Evolutionary conservation across 2,888 invertebrate genomes (phyloP).

Genomic region (Ormyrus thymus): DNA sequence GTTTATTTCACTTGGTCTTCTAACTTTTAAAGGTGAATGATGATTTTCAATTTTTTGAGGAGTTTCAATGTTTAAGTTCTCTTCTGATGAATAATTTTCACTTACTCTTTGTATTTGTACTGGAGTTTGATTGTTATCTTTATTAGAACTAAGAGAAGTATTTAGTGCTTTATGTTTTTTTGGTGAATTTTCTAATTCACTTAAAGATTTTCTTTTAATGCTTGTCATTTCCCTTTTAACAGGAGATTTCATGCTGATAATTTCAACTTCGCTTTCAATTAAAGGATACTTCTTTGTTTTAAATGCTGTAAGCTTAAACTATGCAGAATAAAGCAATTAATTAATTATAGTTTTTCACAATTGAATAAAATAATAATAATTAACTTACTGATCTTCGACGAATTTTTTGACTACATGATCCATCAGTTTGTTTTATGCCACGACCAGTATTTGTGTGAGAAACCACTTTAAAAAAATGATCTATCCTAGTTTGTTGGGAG

Average conservation of each 20-base stretch:
- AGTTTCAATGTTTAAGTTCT: too few relatives aligned
- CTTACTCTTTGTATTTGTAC: too few relatives aligned
- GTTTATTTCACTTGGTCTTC: too few relatives aligned
- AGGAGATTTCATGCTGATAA: neutral
- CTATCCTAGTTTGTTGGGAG: constrained; percentile 43
- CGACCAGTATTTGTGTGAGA: constrained; percentile 35
- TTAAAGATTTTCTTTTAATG: constrained; percentile 13
- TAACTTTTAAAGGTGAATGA: too few relatives aligned
- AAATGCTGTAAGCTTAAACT: neutral
- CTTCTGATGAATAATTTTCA: too few relatives aligned
- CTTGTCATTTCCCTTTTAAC: too few relatives aligned
- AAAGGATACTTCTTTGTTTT: neutral
- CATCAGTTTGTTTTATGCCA: constrained; percentile 4
- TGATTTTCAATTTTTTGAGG: too few relatives aligned
- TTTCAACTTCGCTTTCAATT: constrained; percentile 35
- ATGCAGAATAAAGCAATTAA: neutral
- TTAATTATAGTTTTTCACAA: neutral
- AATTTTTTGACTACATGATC: neutral
- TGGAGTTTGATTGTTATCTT: too few relatives aligned
- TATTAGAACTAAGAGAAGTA: too few relatives aligned
- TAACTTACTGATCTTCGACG: constrained; percentile 8
- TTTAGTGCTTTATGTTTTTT: constrained; percentile 37
- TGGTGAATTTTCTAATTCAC: constrained; percentile 1
- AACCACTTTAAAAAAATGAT: constrained; percentile 46
- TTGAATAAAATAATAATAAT: neutral